Percentiles rank a stretch among this genome's conserved stretches.
These are phyloP conservation scores for Lepus europaeus DNA, from an alignment of 2,113 vertebrate genomes.

Conservation along the genomic window DNA sequence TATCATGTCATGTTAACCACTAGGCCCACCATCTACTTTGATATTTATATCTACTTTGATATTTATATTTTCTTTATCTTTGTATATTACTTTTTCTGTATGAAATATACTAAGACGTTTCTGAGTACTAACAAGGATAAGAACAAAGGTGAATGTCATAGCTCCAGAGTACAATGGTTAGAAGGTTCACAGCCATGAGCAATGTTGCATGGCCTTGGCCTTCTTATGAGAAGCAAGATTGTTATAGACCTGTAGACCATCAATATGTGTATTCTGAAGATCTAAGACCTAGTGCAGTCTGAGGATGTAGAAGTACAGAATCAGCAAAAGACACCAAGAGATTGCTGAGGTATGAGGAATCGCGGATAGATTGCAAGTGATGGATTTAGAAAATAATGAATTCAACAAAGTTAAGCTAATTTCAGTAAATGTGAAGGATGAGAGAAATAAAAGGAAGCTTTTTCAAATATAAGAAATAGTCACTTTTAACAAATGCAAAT, in stretches of 20 bases:
- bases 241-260: neutral
- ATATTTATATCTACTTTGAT: too few relatives aligned
- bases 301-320: neutral
- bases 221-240: neutral
- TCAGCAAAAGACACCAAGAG: neutral
- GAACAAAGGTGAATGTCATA: neutral
- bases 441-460: neutral
- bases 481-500: neutral
- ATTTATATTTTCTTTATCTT: neutral
- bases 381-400: neutral
- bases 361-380: neutral
- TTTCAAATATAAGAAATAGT: neutral
- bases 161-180: neutral
- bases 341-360: neutral
- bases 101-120: neutral
- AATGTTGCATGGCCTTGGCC: neutral
- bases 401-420: slow-evolving; percentile 28
- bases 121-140: neutral
- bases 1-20: too few relatives aligned
- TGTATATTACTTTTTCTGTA: neutral
- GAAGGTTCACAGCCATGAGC: neutral
- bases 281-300: neutral
- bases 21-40: too few relatives aligned
- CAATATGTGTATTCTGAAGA: neutral
- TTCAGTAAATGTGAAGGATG: neutral